Percentiles rank a stretch among this genome's conserved stretches.
phyloP scores from a whole-genome alignment of 2,888 invertebrate genomes.

The Brachyptera risi region DNA sequence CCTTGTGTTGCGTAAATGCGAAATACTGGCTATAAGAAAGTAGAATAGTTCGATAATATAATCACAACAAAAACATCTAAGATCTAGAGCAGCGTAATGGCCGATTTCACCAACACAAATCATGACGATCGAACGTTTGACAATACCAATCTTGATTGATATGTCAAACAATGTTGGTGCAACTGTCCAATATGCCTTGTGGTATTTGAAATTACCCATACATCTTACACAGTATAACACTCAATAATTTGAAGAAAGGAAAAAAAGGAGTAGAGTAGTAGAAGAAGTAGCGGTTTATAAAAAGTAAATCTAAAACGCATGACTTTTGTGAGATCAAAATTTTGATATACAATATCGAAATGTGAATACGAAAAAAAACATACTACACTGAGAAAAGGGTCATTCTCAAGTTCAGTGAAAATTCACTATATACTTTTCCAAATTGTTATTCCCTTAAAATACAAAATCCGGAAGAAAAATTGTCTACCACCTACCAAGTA shows the following conservation, averaged over 20 bases:
- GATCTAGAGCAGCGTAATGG: slow-evolving; percentile 16
- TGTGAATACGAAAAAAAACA: not conserved
- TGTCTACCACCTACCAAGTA: slow-evolving; percentile 17
- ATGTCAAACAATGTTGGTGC: slow-evolving; percentile 14
- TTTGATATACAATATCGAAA: no score
- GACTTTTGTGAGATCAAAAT: not conserved
- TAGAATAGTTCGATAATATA: not conserved
- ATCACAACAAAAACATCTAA: not conserved
- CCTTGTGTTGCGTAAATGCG: slow-evolving; percentile 3
- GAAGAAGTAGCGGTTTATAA: no score
- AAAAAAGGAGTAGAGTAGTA: not conserved
- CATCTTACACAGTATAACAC: not conserved
- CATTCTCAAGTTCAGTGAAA: slow-evolving; percentile 3
- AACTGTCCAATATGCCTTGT: slow-evolving; percentile 17
- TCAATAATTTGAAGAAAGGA: not conserved
- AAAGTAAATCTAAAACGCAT: no score
- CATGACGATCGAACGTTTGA: slow-evolving; percentile 3
- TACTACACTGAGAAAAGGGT: not conserved
- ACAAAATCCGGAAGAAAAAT: slow-evolving; percentile 20
- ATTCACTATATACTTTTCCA: not conserved
- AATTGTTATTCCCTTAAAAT: not conserved
- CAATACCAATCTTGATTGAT: slow-evolving; percentile 1
- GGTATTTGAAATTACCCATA: not conserved
- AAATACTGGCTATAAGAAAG: slow-evolving; percentile 1
- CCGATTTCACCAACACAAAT: slow-evolving; percentile 25